Percentiles rank a stretch among this genome's conserved stretches.
phyloP scores from a whole-genome alignment of 2,797 vertebrate species.

The Chaunax sp. region DNA sequence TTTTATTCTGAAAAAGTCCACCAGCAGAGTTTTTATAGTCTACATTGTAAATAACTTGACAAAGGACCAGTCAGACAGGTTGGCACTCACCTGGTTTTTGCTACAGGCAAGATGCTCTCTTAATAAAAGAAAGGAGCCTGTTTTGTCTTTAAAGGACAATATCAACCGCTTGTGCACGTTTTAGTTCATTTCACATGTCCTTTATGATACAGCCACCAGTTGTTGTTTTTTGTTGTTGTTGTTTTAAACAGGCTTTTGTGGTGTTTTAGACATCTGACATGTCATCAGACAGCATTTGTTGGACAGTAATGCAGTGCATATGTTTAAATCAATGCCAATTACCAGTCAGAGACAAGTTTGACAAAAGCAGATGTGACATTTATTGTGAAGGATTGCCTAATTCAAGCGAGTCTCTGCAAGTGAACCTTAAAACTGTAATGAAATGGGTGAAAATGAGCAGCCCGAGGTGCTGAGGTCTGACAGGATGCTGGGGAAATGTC shows the following conservation, averaged over 20 bases:
- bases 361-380: not conserved
- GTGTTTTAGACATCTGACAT: not conserved
- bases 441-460: not conserved
- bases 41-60: slow-evolving; percentile 20
- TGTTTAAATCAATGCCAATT: slow-evolving; percentile 1
- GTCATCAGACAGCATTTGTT: not conserved
- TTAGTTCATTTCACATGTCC: not conserved
- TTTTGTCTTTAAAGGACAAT: slow-evolving; percentile 11
- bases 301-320: not conserved
- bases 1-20: slow-evolving; percentile 52
- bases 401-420: not conserved
- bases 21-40: not conserved
- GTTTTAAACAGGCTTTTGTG: not conserved
- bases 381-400: not conserved
- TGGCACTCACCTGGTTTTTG: slow-evolving; percentile 47
- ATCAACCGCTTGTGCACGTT: not conserved
- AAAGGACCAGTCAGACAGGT: slow-evolving; percentile 15
- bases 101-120: slow-evolving; percentile 13
- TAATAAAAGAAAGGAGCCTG: not conserved
- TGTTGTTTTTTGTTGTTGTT: too few relatives aligned
- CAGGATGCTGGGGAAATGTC: not conserved
- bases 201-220: not conserved
- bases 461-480: not conserved
- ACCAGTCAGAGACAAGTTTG: not conserved
- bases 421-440: not conserved